These are phyloP conservation scores for Rhabdornis inornatus DNA, from an alignment of 2,113 vertebrate species.

Conservation along the genomic window DNA sequence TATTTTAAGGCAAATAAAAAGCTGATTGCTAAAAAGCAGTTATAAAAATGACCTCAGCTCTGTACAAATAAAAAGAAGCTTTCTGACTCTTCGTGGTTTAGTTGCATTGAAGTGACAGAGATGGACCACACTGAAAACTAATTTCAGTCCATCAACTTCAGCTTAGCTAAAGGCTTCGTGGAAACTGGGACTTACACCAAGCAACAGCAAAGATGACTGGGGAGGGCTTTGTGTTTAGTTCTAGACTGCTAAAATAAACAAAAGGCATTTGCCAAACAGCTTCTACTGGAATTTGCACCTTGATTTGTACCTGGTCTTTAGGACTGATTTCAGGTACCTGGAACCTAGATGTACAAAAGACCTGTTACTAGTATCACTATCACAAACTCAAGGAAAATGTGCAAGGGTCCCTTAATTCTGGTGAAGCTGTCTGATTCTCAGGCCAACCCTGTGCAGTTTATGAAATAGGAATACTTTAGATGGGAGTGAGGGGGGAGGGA, in stretches of 20 bases:
- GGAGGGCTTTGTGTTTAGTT: neutral
- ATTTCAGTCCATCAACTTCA: conserved; percentile 71
- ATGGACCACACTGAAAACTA: conserved; percentile 35
- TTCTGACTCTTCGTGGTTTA: conserved; percentile 23
- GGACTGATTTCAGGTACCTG: neutral
- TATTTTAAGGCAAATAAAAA: conserved; percentile 83
- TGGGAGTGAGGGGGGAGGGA: neutral
- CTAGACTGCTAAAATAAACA: conserved; percentile 4
- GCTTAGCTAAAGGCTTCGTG: conserved; percentile 72
- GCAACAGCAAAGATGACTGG: neutral
- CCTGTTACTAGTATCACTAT: neutral
- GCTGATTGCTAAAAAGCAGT: conserved; percentile 75
- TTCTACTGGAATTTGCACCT: neutral
- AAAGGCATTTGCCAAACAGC: conserved; percentile 8
- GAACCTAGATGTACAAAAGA: neutral
- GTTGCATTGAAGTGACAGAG: conserved; percentile 33
- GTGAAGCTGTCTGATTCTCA: neutral
- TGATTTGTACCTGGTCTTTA: neutral
- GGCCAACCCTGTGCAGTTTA: neutral
- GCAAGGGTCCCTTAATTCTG: neutral
- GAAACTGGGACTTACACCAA: conserved; percentile 50
- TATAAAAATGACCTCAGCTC: conserved; percentile 65
- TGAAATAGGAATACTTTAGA: conserved; percentile 42
- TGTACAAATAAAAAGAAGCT: conserved; percentile 65
- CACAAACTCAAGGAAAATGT: neutral